Evolutionary conservation across 2,888 invertebrate genomes (phyloP).

Genomic region (Tricholauxania praeusta): DNA sequence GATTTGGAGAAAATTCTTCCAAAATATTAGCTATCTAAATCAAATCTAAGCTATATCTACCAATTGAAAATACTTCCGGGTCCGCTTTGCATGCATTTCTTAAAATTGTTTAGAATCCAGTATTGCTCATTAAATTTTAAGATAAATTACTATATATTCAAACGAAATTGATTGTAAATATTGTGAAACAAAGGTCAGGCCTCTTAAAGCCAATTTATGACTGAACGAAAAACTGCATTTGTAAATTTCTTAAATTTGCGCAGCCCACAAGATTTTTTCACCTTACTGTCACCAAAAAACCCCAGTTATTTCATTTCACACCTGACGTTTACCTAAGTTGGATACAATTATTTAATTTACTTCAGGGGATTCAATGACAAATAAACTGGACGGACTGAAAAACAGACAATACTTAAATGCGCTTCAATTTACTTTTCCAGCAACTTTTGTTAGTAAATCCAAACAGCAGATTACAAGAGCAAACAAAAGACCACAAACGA

Average conservation of each 20-base stretch:
- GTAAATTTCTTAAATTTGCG: neutral
- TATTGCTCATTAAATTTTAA: no score
- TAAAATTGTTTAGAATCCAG: no score
- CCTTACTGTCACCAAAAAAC: neutral
- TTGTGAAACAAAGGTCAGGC: no score
- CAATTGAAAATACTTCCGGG: no score
- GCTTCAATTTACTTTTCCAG: slow-evolving; percentile 10
- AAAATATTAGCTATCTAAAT: no score
- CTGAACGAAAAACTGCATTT: no score
- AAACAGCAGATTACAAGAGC: neutral
- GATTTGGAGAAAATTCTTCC: no score
- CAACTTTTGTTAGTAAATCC: neutral
- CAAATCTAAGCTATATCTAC: no score
- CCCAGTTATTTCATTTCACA: no score
- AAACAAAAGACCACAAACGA: slow-evolving; percentile 1
- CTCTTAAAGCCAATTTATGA: no score
- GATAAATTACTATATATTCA: no score
- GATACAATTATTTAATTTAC: slow-evolving; percentile 15
- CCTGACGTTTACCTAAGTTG: neutral
- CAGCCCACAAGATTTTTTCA: neutral
- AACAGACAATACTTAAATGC: neutral
- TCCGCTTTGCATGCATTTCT: no score
- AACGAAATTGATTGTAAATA: neutral
- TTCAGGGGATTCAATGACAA: slow-evolving; percentile 13
- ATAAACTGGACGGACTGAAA: neutral